A percentile compares a stretch with the other conserved stretches of the same genome.
These are phyloP conservation scores for Takifugu bimaculatus DNA, from an alignment of 2,113 vertebrate species.

Conservation along the genomic window DNA sequence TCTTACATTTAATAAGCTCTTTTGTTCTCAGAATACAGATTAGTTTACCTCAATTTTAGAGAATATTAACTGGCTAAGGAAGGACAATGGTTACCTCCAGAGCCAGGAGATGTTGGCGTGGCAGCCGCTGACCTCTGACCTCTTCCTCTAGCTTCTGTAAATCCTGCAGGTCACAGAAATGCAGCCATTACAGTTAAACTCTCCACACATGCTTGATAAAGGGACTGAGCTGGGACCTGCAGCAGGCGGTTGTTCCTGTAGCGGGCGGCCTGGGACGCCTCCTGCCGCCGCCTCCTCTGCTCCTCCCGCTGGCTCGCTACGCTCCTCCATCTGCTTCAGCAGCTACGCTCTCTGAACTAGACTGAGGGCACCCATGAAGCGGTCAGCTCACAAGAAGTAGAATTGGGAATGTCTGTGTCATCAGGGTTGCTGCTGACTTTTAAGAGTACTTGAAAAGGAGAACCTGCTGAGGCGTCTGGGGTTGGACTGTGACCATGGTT, in stretches of 20 bases:
- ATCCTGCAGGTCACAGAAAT: constrained; percentile 67
- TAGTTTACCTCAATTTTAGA: too few species aligned
- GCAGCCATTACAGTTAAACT: too few species aligned
- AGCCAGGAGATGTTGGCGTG: constrained; percentile 65
- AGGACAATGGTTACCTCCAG: constrained; percentile 79
- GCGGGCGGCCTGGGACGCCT: constrained; percentile 71
- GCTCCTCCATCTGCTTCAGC: constrained; percentile 82
- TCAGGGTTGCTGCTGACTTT: too few species aligned
- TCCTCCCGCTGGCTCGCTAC: constrained; percentile 73
- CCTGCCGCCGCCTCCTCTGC: constrained; percentile 68
- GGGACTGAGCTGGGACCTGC: constrained; percentile 64
- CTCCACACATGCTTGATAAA: too few species aligned
- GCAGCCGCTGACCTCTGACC: constrained; percentile 64
- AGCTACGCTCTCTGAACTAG: constrained; percentile 77
- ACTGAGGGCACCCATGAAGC: constrained; percentile 57
- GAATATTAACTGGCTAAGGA: too few species aligned
- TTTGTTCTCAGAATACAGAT: too few species aligned
- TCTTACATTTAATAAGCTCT: too few species aligned
- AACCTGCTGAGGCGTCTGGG: too few species aligned
- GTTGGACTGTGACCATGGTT: too few species aligned
- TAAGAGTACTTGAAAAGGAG: too few species aligned
- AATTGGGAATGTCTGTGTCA: too few species aligned
- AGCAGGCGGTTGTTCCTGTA: constrained; percentile 81
- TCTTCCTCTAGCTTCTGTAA: constrained; percentile 74
- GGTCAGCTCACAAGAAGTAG: not conserved